A percentile compares a stretch with the other conserved stretches of the same genome.
Conservation (phyloP, 2,797 vertebrate genomes). For the Oryzias sinensis region DNA sequence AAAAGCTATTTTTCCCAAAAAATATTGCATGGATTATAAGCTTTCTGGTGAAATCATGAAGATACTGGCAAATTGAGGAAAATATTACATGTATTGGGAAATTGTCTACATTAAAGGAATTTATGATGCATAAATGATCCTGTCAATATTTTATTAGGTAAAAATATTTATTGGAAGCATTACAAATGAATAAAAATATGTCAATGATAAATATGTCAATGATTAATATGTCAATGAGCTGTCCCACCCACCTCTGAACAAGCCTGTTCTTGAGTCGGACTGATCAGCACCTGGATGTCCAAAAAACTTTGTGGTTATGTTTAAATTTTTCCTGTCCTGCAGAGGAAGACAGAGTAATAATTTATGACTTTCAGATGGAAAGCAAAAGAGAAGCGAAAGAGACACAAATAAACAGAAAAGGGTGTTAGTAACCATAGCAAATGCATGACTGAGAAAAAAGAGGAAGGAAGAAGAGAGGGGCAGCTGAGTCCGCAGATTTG, state of each 20-base stretch:
- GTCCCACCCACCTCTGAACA: conserved; percentile 83
- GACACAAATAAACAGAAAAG: conserved; percentile 7
- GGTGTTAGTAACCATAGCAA: conserved; percentile 4
- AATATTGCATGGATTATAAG: too few species aligned
- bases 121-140: too few species aligned
- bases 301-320: too few species aligned
- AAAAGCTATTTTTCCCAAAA: too few species aligned
- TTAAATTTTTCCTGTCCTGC: conserved; percentile 86
- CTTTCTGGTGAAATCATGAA: too few species aligned
- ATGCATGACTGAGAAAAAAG: not conserved
- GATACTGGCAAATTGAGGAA: too few species aligned
- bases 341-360: conserved; percentile 20
- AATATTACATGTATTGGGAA: too few species aligned
- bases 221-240: not conserved
- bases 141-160: too few species aligned
- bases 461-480: conserved; percentile 41
- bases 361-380: conserved; percentile 9
- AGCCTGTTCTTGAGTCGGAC: conserved; percentile 85
- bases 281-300: conserved; percentile 88
- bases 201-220: not conserved
- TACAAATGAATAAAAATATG: not conserved
- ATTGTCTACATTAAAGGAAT: too few species aligned
- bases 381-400: conserved; percentile 7
- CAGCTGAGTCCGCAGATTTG: conserved; percentile 52
- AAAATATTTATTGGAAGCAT: too few species aligned